Percentiles rank a stretch among this genome's conserved stretches.
Evolutionary conservation across 1,140 invertebrate species (phyloP).

Genomic region (Drosophila sproati): DNA sequence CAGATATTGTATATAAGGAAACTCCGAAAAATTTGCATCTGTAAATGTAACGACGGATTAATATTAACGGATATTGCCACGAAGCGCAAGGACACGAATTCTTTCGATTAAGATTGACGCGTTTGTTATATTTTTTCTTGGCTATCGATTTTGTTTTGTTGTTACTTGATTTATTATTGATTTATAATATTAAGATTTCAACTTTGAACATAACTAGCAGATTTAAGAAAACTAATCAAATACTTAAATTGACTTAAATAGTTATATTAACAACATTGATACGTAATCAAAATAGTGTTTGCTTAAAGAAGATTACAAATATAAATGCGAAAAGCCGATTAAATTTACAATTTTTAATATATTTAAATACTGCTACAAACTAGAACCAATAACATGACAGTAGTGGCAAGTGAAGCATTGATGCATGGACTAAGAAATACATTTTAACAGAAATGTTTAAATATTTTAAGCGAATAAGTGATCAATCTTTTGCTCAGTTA

Average conservation of each 20-base stretch:
- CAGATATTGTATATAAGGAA: conserved; percentile 88
- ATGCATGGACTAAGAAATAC: too few species aligned
- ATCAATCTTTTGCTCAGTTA: neutral
- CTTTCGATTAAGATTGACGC: conserved; percentile 41
- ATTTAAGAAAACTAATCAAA: neutral
- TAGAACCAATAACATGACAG: too few species aligned
- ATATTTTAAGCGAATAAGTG: neutral
- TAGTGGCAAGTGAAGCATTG: too few species aligned
- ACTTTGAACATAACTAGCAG: neutral
- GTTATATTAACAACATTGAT: too few species aligned
- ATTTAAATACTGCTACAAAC: too few species aligned
- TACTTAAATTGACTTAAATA: neutral
- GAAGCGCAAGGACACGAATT: conserved; percentile 23
- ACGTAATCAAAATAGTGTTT: too few species aligned
- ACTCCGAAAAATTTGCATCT: conserved; percentile 88
- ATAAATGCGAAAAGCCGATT: too few species aligned
- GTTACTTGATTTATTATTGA: conserved; percentile 12
- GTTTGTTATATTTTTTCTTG: conserved; percentile 16
- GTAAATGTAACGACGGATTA: conserved; percentile 81
- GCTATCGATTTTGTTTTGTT: conserved; percentile 17
- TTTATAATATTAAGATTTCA: conserved; percentile 2
- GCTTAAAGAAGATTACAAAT: too few species aligned
- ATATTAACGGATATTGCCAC: conserved; percentile 31
- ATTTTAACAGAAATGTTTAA: neutral
- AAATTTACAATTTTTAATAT: too few species aligned